Percentiles rank a stretch among this genome's conserved stretches.
phyloP scores from a whole-genome alignment of 2,797 vertebrate genomes.

The Alca torda region DNA sequence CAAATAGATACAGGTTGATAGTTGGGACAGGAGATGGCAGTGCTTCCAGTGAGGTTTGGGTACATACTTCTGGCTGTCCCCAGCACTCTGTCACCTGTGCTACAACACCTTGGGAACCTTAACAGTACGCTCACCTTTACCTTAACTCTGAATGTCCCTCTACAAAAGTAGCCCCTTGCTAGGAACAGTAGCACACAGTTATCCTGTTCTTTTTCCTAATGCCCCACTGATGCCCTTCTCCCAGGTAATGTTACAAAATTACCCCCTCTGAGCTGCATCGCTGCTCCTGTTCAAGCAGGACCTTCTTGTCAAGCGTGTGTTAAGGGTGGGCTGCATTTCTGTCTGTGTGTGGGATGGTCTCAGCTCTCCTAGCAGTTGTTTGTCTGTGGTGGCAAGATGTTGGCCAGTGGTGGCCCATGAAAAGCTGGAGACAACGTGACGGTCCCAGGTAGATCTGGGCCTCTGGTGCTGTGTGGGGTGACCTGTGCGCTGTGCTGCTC shows the following conservation, averaged over 20 bases:
- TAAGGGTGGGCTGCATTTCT: background rate
- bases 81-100: background rate
- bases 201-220: background rate
- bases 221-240: background rate
- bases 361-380: background rate
- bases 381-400: background rate
- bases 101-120: background rate
- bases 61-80: background rate
- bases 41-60: background rate
- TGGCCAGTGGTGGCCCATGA: background rate
- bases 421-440: background rate
- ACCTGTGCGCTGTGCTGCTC: background rate
- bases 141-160: background rate
- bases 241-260: background rate
- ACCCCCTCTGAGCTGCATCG: background rate
- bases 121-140: background rate
- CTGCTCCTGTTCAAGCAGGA: background rate
- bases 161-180: background rate
- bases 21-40: background rate
- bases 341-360: fast-evolving
- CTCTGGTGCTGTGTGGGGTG: background rate
- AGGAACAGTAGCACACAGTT: background rate
- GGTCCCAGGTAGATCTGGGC: background rate
- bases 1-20: background rate
- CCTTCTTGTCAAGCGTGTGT: too few species aligned